Base-by-base conservation (phyloP, 2,888 invertebrate genomes). In the Eupithecia exiguata region DNA sequence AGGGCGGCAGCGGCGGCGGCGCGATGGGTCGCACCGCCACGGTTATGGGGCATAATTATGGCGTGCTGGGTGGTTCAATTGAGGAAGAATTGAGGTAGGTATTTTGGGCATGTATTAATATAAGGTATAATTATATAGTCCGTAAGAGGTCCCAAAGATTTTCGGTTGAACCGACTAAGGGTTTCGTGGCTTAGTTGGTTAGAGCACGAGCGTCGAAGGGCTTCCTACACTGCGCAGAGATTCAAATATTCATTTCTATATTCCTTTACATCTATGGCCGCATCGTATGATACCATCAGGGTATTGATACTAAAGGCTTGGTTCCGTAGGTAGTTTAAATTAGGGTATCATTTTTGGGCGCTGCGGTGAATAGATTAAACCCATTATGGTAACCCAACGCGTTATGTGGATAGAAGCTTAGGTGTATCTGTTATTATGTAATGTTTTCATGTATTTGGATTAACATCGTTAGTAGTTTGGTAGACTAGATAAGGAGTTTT, bases 301-400 rank as follows among this genome's bases (percentile, higher is more conserved):
- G 67, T 74, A 74, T 74, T 58, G 74, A 70, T 73, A 61, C 46
- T 36, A 25, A 43, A 12, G 40, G 36, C 36, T 67, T n/a, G 30
- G 74, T 73, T 66, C 69, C 66, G 62, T 68, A 53, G 70, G 68
- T 74, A 70, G 49, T 68, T 70, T 68, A 68, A 74, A 74, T 74
- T 74, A 70, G 74, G 74, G 70, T 74, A 70, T 70, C 62, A 70
- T 74, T 74, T 74, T 74, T 74, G 68, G 74, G 62, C n/a, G 36
- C 43, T 68, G 68, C 18, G 70, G 74, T 74, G 70, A 74, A 74
- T 74, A 70, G 73, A 73, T 73, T 74, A 74, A 67, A 49, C 67
- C 68, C 70, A 70, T 73, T 69, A 49, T 5, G 73, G 68, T 43
- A 21, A 18, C 73, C 69, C 35, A 4, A 58, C 49, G 63, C 21